These are phyloP conservation scores for Palloptera scutellata DNA, from an alignment of 2,888 invertebrate species.

Conservation along the genomic window DNA sequence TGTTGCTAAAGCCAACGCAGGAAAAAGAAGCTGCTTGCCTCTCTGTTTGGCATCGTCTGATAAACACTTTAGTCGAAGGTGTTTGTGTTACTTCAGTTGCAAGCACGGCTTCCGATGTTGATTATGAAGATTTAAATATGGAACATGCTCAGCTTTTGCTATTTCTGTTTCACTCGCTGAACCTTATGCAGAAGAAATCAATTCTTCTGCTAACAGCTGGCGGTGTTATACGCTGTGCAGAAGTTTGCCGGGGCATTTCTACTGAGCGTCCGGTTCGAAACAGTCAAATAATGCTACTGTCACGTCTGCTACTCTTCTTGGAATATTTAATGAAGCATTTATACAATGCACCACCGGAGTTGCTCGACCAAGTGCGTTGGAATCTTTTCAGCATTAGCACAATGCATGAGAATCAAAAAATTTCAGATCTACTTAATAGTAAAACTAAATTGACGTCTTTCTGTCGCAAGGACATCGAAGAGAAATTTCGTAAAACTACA, in stretches of 20 bases:
- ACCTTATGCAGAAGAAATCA: slow-evolving; percentile 95
- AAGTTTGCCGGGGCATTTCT: slow-evolving; percentile 67
- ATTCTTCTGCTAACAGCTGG: slow-evolving; percentile 85
- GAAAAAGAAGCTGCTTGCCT: slow-evolving; percentile 91
- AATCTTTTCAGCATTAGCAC: slow-evolving; percentile 76
- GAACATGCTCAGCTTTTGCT: slow-evolving; percentile 94
- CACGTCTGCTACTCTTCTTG: slow-evolving; percentile 83
- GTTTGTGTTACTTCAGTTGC: slow-evolving; percentile 66
- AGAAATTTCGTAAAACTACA: slow-evolving; percentile 72
- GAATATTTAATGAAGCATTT: slow-evolving; percentile 96
- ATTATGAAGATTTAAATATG: slow-evolving; percentile 83
- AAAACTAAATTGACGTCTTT: slow-evolving; percentile 73
- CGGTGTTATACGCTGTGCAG: slow-evolving; percentile 74
- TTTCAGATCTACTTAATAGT: slow-evolving; percentile 64
- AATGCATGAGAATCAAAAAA: slow-evolving; percentile 68
- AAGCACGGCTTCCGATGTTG: slow-evolving; percentile 53
- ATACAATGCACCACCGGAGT: slow-evolving; percentile 88
- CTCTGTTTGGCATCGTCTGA: slow-evolving; percentile 89
- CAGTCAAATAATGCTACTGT: slow-evolving; percentile 81
- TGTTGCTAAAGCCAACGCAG: slow-evolving; percentile 80
- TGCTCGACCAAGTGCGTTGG: slow-evolving; percentile 89
- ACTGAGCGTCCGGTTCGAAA: slow-evolving; percentile 61
- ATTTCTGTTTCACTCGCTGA: slow-evolving; percentile 93
- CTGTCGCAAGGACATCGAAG: slow-evolving; percentile 78
- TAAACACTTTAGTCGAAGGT: slow-evolving; percentile 88